Conservation (phyloP, 1,140 invertebrate species). For the Aphelenchoides besseyi region DNA sequence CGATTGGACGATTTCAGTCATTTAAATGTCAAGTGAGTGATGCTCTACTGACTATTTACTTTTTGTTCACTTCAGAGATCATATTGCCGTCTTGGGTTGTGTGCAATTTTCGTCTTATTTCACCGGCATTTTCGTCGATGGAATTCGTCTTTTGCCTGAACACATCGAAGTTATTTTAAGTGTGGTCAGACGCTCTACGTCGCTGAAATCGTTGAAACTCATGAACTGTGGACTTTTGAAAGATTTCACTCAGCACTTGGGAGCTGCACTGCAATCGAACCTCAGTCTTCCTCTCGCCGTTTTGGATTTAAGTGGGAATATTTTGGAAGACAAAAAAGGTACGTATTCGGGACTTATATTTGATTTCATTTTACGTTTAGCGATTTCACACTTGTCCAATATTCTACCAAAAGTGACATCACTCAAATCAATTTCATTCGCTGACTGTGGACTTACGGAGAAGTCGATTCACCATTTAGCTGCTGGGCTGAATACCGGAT, state of each 20-base stretch:
- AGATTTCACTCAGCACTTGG: constrained; percentile 54
- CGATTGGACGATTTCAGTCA: constrained; percentile 61
- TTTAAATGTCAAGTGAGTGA: constrained; percentile 50
- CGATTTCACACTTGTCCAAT: constrained; percentile 41
- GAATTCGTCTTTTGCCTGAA: constrained; percentile 43
- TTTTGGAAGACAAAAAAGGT: constrained; percentile 60
- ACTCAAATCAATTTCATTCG: constrained; percentile 40
- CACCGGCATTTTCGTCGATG: constrained; percentile 54
- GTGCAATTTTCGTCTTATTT: constrained; percentile 60
- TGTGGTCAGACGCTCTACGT: constrained; percentile 53
- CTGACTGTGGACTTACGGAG: constrained; percentile 54
- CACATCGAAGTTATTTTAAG: constrained; percentile 55
- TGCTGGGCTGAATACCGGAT: constrained; percentile 42
- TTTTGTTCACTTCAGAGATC: constrained; percentile 50
- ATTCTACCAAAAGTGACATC: constrained; percentile 44
- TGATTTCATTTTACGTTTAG: constrained; percentile 31
- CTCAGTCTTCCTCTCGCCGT: constrained; percentile 38
- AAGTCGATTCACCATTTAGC: constrained; percentile 46
- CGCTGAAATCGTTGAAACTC: constrained; percentile 45
- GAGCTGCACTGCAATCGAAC: constrained; percentile 48
- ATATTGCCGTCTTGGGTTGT: constrained; percentile 53
- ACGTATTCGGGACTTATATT: background rate
- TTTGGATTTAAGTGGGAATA: constrained; percentile 51
- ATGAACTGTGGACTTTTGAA: constrained; percentile 55
- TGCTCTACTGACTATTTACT: constrained; percentile 14